Evolutionary conservation across 1,140 invertebrate species (phyloP), one percentile per base, ranked within the genome.

Genomic region (Maniola jurtina): DNA sequence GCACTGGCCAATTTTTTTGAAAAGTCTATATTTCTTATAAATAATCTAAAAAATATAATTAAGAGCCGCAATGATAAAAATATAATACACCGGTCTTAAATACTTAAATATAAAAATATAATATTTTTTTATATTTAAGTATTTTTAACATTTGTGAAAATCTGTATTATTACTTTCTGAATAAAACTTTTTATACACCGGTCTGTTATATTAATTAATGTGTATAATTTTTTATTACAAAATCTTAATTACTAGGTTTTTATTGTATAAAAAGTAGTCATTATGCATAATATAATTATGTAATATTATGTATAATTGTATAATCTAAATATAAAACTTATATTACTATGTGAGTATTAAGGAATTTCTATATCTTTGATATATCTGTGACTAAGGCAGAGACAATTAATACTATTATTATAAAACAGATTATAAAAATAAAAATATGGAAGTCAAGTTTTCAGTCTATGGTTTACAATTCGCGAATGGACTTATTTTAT

Each of bases 391-490:
- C 48, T 52, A 16, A 52, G 48, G 7, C 9, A 50, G 2, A 50
- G 47, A 50, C 47, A 52, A 52, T 52, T 9, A 4, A 25, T 4
- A 25, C 1, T 25, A 25, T 25, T 25, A 25, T 2, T 25, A 4
- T 25, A 25, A 25, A 2, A 25, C 25, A 25, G 1, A 25, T 25
- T 25, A 16, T 7, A 4, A 48, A 0, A 52, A 2, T 5, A 11
- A 25, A 15, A 55, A 55, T 35, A 55, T 55, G 25, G 52, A 33
- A 55, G 33, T 34, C 6, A 55, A 42, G 40, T 54, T 34, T 52
- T 55, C 52, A 55, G 52, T 55, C 52, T 55, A 16, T 55, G 16
- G 25, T 50, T 42, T 25, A 14, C 45, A 55, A 14, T 55, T 55
- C 13, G 25, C 35, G 16, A 55, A 13, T 55, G 13, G 40, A 42